Percentiles rank a stretch among this genome's conserved stretches.
These are phyloP conservation scores for Andrena haemorrhoa DNA, from an alignment of 2,888 invertebrate species.

Conservation along the genomic window DNA sequence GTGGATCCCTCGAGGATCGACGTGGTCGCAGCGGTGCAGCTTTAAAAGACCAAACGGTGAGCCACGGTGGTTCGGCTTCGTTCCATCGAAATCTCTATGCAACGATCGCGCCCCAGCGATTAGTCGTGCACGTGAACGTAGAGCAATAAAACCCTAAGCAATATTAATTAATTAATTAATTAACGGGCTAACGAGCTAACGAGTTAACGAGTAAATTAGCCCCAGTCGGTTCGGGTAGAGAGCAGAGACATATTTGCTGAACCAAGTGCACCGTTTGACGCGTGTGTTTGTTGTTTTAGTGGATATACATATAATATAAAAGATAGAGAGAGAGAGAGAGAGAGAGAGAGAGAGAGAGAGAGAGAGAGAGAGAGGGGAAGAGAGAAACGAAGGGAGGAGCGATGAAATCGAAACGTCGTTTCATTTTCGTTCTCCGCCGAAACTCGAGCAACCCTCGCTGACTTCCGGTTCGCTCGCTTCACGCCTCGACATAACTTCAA, in stretches of 20 bases:
- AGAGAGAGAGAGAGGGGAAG: not conserved
- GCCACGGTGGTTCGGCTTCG: constrained; percentile 12
- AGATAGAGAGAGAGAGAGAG: not conserved
- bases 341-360: not conserved
- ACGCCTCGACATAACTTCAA: constrained; percentile 16
- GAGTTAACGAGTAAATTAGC: constrained; percentile 24
- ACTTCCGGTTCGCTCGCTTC: constrained; percentile 23
- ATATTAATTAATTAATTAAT: constrained; percentile 67
- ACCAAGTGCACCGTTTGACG: constrained; percentile 52
- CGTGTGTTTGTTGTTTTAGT: constrained; percentile 31
- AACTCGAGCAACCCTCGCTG: not conserved
- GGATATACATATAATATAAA: not conserved
- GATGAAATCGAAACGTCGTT: not conserved
- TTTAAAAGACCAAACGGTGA: not conserved
- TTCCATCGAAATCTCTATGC: constrained; percentile 13
- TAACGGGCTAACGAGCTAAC: constrained; percentile 42
- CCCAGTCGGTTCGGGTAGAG: constrained; percentile 27
- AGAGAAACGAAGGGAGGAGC: not conserved
- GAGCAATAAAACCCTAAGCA: constrained; percentile 79
- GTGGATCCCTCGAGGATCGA: not conserved
- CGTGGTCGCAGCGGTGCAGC: not conserved
- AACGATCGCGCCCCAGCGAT: constrained; percentile 10
- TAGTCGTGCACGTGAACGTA: constrained; percentile 47
- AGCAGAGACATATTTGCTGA: constrained; percentile 3
- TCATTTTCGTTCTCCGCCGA: not conserved